Evolutionary conservation across 2,797 vertebrate species (phyloP).

Genomic region (Helarctos malayanus): DNA sequence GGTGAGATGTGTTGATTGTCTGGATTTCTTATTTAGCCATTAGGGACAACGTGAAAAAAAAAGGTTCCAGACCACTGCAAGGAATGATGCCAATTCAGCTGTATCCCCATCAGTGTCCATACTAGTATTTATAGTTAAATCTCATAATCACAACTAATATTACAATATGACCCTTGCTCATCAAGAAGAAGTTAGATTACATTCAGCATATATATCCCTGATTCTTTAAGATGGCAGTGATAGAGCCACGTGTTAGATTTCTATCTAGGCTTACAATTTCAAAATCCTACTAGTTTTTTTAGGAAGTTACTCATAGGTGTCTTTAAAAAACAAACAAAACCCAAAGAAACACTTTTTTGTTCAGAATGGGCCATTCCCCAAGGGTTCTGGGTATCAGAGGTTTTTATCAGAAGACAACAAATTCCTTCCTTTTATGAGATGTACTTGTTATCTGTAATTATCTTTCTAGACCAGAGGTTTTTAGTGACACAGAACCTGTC

Average conservation of each 20-base stretch:
- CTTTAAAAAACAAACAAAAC: slow-evolving; percentile 22
- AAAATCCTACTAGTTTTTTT: neutral
- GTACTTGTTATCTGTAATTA: neutral
- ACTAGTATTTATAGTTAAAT: neutral
- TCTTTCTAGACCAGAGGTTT: neutral
- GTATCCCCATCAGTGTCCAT: neutral
- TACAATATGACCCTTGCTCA: neutral
- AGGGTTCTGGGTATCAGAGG: neutral
- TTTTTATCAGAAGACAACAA: neutral
- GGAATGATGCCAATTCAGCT: neutral
- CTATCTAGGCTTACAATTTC: neutral
- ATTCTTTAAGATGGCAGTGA: neutral
- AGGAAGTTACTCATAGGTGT: neutral
- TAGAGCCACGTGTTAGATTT: neutral
- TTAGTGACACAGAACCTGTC: neutral
- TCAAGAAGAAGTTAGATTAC: slow-evolving; percentile 29
- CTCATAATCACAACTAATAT: neutral
- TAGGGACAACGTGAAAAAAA: neutral
- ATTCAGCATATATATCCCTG: neutral
- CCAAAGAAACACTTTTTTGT: neutral
- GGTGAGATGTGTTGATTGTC: neutral
- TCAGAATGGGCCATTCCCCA: neutral
- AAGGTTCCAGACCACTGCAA: neutral
- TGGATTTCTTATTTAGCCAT: neutral
- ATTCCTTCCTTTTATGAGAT: neutral